Conservation (phyloP, 2,888 invertebrate species). For the Tachystola acroxantha region DNA sequence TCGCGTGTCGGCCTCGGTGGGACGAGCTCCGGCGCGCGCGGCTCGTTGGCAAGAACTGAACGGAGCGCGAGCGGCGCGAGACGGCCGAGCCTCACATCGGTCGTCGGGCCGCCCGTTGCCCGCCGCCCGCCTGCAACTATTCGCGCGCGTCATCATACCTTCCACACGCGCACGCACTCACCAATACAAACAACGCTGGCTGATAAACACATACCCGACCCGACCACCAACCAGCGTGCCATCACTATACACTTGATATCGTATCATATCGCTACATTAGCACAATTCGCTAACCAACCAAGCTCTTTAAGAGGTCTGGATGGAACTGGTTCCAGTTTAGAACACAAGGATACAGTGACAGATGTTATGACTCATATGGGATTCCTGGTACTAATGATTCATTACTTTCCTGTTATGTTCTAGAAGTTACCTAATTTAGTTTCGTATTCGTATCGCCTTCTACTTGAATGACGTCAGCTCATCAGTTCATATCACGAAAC, state of each 20-base stretch:
- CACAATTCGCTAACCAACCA: conserved; percentile 16
- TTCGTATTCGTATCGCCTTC: background rate
- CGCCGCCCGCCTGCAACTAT: conserved; percentile 55
- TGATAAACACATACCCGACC: conserved; percentile 46
- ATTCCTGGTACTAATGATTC: conserved; percentile 1
- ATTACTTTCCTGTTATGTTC: background rate
- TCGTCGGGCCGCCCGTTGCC: conserved; percentile 32
- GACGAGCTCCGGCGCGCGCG: conserved; percentile 59
- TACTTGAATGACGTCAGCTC: background rate
- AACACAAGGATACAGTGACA: background rate
- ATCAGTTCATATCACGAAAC: background rate
- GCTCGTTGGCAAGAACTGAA: conserved; percentile 56
- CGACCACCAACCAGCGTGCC: conserved; percentile 26
- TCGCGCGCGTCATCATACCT: conserved; percentile 71
- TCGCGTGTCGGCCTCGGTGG: conserved; percentile 54
- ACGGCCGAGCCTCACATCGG: too few species aligned
- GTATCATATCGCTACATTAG: conserved; percentile 23
- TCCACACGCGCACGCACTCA: conserved; percentile 67
- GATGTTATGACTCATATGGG: background rate
- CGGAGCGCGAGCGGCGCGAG: conserved; percentile 10
- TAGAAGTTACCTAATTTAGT: background rate
- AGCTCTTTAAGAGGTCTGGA: background rate
- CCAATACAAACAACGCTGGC: conserved; percentile 59
- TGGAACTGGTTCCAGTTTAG: background rate
- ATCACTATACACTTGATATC: conserved; percentile 29